A percentile compares a stretch with the other conserved stretches of the same genome.
These are phyloP conservation scores for Leucophenga varia DNA, from an alignment of 1,140 invertebrate genomes.

Conservation along the genomic window DNA sequence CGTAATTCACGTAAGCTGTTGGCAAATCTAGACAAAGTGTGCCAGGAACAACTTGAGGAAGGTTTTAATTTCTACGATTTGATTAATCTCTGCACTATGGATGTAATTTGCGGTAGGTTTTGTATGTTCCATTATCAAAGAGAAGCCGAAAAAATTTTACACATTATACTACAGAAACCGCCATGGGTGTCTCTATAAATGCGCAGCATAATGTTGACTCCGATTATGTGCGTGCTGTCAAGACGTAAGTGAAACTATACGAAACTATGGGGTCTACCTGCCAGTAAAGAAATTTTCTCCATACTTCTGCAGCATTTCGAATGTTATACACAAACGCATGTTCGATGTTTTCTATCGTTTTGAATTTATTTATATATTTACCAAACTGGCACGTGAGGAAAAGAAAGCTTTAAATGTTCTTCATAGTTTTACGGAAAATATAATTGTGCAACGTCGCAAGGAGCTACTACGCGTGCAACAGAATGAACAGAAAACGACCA, in stretches of 20 bases:
- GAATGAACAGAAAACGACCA: no score
- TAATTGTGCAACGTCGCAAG: conserved; percentile 57
- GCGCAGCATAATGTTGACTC: conserved; percentile 71
- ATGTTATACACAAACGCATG: conserved; percentile 56
- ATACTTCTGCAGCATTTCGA: conserved; percentile 35
- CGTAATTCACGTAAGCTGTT: conserved; percentile 65
- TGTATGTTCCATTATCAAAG: no score
- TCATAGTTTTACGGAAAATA: conserved; percentile 68
- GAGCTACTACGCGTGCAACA: conserved; percentile 46
- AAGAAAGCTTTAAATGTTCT: conserved; percentile 63
- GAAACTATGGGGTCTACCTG: no score
- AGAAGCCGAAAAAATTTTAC: no score
- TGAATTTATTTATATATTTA: conserved; percentile 61
- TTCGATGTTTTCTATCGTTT: conserved; percentile 60
- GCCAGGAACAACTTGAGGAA: conserved; percentile 11
- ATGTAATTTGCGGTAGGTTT: conserved; percentile 71
- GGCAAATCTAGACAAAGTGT: conserved; percentile 58
- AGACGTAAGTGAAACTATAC: conserved; percentile 59
- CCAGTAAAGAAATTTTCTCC: no score
- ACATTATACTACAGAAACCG: conserved; percentile 76
- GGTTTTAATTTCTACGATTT: conserved; percentile 64
- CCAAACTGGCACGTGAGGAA: conserved; percentile 60
- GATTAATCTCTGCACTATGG: conserved; percentile 69
- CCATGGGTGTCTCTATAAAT: conserved; percentile 78
- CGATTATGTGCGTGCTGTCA: conserved; percentile 72